Conservation (phyloP, 2,113 vertebrate genomes). For the Labeo rohita region DNA sequence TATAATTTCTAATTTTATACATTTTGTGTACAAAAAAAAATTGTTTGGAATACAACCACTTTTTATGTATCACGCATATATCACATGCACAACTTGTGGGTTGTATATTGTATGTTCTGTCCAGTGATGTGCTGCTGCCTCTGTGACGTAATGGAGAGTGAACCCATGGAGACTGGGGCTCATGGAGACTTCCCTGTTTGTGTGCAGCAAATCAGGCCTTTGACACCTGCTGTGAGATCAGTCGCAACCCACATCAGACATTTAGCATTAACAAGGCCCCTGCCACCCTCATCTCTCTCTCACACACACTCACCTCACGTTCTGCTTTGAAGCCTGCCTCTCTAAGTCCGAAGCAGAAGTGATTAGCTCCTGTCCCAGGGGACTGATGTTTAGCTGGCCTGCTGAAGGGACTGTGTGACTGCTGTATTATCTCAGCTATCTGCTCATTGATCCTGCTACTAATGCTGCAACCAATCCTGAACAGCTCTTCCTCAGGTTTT, state of each 20-base stretch:
- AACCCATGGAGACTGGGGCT: slow-evolving; percentile 21
- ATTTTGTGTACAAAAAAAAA: too few relatives aligned
- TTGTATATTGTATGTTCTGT: background rate
- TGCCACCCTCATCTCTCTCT: slow-evolving; percentile 18
- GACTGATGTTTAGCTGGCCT: slow-evolving; percentile 28
- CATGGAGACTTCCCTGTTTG: slow-evolving; percentile 36
- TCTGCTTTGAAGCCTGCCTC: slow-evolving; percentile 5
- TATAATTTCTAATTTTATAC: too few relatives aligned
- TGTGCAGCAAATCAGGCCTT: slow-evolving; percentile 22
- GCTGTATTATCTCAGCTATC: background rate
- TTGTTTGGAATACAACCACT: too few relatives aligned
- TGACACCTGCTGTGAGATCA: slow-evolving; percentile 39
- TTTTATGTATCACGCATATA: background rate
- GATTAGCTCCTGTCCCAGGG: slow-evolving; percentile 4
- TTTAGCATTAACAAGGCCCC: slow-evolving; percentile 36
- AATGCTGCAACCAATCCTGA: background rate
- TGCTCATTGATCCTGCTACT: background rate
- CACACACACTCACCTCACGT: background rate
- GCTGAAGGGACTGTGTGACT: background rate
- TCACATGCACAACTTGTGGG: background rate
- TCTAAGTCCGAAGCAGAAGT: background rate
- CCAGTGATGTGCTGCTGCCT: background rate
- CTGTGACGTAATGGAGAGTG: slow-evolving; percentile 34
- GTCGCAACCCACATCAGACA: slow-evolving; percentile 28
- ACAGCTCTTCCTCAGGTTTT: background rate